Conservation (phyloP, 2,888 invertebrate genomes). For the Chrysolina haemoptera region DNA sequence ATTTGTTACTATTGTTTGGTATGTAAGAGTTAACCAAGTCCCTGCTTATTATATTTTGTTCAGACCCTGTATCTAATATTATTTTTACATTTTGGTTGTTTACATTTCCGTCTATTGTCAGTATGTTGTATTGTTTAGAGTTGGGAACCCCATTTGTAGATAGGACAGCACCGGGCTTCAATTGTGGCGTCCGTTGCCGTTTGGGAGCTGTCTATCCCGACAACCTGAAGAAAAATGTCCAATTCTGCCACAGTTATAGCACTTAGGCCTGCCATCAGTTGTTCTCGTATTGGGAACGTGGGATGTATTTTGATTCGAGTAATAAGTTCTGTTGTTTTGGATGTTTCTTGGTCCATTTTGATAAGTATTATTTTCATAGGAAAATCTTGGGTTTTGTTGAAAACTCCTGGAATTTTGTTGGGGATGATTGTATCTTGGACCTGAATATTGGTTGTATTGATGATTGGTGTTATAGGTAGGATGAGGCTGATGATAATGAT, state of each 20-base stretch:
- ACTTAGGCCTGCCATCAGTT: constrained; percentile 20
- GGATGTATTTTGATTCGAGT: neutral
- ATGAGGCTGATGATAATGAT: neutral
- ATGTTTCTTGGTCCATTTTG: neutral
- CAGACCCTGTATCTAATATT: neutral
- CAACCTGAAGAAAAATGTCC: constrained; percentile 1
- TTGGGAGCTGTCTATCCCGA: constrained; percentile 16
- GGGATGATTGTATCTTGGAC: neutral
- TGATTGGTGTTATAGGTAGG: constrained; percentile 1
- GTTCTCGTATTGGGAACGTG: constrained; percentile 15
- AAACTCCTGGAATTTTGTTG: constrained; percentile 6
- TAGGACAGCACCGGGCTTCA: constrained; percentile 6
- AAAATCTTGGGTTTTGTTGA: too few relatives aligned
- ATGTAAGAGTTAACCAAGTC: neutral
- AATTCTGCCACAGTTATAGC: neutral
- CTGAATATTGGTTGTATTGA: neutral
- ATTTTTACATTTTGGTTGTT: neutral
- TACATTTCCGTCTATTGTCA: constrained; percentile 1
- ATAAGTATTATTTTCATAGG: too few relatives aligned
- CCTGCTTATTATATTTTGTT: constrained; percentile 11
- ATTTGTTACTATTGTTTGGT: neutral
- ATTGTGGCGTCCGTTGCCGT: constrained; percentile 17
- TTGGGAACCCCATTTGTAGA: constrained; percentile 4
- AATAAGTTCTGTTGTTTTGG: neutral
- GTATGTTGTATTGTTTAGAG: neutral